Base-by-base conservation (phyloP, 1,140 invertebrate species). In the Sinonovacula constricta region DNA sequence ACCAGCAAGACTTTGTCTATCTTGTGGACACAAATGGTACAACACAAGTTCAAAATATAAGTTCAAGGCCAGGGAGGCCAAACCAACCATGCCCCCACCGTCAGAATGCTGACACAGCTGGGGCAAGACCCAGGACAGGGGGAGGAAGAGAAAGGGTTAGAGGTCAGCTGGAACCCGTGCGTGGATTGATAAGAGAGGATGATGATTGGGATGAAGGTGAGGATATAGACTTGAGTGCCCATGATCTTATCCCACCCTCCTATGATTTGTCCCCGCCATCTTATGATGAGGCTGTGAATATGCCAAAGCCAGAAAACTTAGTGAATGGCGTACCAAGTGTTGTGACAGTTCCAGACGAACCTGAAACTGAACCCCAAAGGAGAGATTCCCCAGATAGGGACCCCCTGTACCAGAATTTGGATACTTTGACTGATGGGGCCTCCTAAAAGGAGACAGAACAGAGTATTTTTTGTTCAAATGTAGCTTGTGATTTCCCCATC, bases 171-270 rank as follows among this genome's bases (percentile, higher is more conserved):
- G 39, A 15, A 0, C 60, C 26, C 18, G 1, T n/a, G 22, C 36
- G 59, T 34, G 22, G n/a, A 15, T 22, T 56, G 3, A 33, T 30
- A 24, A 57, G 54, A 63, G 39, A 24, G 22, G 33, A 31, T 67
- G 71, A 66, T 65, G 39, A 34, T 53, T 30, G 31, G n/a, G 68
- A 59, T 59, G 70, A 74, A 62, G 70, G 63, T 39, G 30, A 51
- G 33, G 72, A 76, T 22, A 66, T 76, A 26, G 72, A 76, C 65
- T 31, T 76, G 22, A 67, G 72, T 56, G 72, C 62, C 18, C 66
- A 76, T 76, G 72, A 76, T 65, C 67, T 76, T 57, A 76, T 76
- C 30, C 72, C 72, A 45, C 72, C 72, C 15, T 76, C 72, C 14
- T 76, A 76, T 39, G 72, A 76, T 59, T 76, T 76, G 36, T 76